These are phyloP conservation scores for Megaustenia siamemsis DNA, from an alignment of 2,888 invertebrate genomes.

Conservation along the genomic window DNA sequence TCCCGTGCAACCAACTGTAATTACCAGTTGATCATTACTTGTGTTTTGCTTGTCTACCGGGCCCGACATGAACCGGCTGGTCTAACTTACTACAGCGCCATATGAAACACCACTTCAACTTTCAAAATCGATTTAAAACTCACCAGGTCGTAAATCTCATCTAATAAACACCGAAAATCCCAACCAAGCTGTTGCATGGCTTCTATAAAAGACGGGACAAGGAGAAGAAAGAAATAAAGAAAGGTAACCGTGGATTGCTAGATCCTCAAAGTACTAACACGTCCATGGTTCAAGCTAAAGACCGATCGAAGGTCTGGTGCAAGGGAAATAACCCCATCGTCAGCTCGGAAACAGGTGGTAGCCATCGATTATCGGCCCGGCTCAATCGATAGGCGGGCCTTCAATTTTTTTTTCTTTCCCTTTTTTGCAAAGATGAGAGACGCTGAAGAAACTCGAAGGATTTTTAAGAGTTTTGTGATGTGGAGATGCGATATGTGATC, in stretches of 20 bases:
- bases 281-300: background rate
- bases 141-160: background rate
- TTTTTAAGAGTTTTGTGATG: slow-evolving; percentile 32
- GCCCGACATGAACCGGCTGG: background rate
- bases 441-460: slow-evolving; percentile 16
- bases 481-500: slow-evolving; percentile 33
- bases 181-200: slow-evolving; percentile 17
- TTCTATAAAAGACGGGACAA: background rate
- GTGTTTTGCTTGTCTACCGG: too few relatives aligned
- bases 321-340: slow-evolving; percentile 46
- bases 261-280: background rate
- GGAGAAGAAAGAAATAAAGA: background rate
- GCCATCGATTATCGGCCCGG: slow-evolving; percentile 50
- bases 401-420: background rate
- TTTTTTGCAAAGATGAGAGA: background rate
- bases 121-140: slow-evolving; percentile 12
- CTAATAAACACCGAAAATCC: background rate
- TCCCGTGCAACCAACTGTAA: too few relatives aligned
- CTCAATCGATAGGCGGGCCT: slow-evolving; percentile 36
- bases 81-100: background rate
- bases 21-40: too few relatives aligned
- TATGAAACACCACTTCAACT: background rate
- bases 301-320: slow-evolving; percentile 42
- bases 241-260: background rate
- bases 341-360: slow-evolving; percentile 47